These are phyloP conservation scores for Pipistrellus kuhlii DNA, from an alignment of 2,797 vertebrate species.

Conservation along the genomic window DNA sequence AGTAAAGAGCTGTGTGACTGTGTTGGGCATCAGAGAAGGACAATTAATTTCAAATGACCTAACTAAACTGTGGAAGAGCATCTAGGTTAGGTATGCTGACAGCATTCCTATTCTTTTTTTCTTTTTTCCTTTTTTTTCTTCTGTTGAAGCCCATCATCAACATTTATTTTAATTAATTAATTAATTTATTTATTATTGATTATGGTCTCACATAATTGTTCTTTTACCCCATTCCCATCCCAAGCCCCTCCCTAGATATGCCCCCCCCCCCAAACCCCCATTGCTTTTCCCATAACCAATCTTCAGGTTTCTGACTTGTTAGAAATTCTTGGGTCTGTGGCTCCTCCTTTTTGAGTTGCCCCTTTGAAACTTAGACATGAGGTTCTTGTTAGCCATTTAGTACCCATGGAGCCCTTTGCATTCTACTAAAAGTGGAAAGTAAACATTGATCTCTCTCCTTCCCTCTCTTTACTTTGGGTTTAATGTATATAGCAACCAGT, in stretches of 20 bases:
- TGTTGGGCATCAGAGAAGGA: neutral
- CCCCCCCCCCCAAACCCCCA: no score
- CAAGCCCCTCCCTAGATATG: no score
- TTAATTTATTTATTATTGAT: no score
- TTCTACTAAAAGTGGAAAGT: neutral
- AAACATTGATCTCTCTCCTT: neutral
- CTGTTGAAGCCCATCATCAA: no score
- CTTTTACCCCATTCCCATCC: no score
- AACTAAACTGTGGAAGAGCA: neutral
- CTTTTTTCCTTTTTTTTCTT: no score
- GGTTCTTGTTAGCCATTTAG: neutral
- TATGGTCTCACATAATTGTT: no score
- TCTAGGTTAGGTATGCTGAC: neutral
- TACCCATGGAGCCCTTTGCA: neutral
- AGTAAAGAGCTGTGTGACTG: neutral
- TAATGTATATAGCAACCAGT: neutral
- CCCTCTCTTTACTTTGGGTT: constrained; percentile 17
- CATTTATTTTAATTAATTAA: no score
- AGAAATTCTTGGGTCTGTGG: neutral
- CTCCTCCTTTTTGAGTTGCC: constrained; percentile 5
- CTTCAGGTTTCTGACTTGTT: constrained; percentile 5
- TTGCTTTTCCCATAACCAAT: neutral
- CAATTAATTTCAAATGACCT: neutral
- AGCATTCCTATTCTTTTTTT: neutral
- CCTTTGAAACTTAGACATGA: constrained; percentile 48